These are phyloP conservation scores for Leucoraja ocellata DNA, from an alignment of 2,797 vertebrate genomes.

Conservation along the genomic window DNA sequence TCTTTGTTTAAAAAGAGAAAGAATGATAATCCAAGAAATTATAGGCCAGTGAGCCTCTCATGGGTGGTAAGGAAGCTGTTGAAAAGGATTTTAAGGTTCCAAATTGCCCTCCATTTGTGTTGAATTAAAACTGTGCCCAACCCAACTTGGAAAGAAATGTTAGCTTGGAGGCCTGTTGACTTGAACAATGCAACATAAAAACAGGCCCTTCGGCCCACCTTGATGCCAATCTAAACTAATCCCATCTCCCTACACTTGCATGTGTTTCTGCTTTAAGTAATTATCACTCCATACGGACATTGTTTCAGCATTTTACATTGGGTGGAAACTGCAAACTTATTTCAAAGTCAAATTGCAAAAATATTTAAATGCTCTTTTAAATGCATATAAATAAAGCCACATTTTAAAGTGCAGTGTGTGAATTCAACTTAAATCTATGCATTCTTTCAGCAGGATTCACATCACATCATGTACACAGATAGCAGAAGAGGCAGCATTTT, in stretches of 20 bases:
- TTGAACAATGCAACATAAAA: too few relatives aligned
- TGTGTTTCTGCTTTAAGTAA: neutral
- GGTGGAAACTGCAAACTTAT: neutral
- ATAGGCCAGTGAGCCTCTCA: too few relatives aligned
- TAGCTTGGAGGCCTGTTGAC: neutral
- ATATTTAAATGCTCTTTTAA: neutral
- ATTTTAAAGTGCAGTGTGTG: neutral
- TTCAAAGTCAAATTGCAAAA: neutral
- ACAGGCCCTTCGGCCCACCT: too few relatives aligned
- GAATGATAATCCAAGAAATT: too few relatives aligned
- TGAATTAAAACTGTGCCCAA: neutral
- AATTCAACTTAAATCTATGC: neutral
- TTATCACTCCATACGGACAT: neutral
- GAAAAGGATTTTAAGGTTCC: too few relatives aligned
- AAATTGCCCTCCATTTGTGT: neutral
- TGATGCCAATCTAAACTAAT: too few relatives aligned
- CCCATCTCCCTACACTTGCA: too few relatives aligned
- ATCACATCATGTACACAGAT: too few relatives aligned
- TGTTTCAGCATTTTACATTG: neutral
- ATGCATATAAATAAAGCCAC: neutral
- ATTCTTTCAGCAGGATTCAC: neutral
- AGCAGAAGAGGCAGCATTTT: too few relatives aligned
- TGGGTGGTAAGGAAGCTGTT: too few relatives aligned
- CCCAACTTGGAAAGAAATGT: neutral
- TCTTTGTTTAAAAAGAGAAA: too few relatives aligned